Evolutionary conservation across 92 coral and sea anemone genomes (phyloP), one percentile per base, ranked within the genome.

Genomic region (Porites lobata): DNA sequence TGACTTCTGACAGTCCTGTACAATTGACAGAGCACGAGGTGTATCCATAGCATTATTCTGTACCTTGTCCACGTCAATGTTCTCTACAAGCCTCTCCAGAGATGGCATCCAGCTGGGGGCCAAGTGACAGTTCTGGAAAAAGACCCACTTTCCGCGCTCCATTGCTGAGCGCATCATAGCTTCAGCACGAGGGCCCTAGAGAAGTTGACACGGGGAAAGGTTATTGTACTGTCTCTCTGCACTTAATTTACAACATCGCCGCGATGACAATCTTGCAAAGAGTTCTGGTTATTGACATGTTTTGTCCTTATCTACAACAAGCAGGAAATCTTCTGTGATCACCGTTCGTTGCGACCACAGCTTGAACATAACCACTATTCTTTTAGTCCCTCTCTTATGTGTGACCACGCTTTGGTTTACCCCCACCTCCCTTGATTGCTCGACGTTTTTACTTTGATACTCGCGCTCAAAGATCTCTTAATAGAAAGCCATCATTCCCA

Each of bases 141-240:
- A 97, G 62, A 97, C 96, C 99, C 99, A 97, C 85, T 97, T 97
- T 62, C 99, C 99, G 9, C 99, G 96, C 81, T 97, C 99, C 99
- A 97, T 97, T 43, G 99, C 99, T 9, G 98, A 95, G 57, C 96
- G 86, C 99, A 97, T 97, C 96, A 97, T 20, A 20, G 99, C 99
- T 86, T 97, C 99, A 29, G 99, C 99, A 65, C 99, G 97, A 21
- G 99, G 99, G 59, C 99, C 99, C 98, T 97, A 82, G 21, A 56
- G 19, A 51, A 52, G 57, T 19, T 13, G 65, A 24, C n/a, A 11
- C 29, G 70, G 9, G 18, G 24, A n/a, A 57, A 22, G 38, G 47
- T 50, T 47, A 17, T 8, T 56, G 61, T 10, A 2, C 14, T 56
- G 61, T 0, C 61, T 14, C 0, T 14, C 15, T 56, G 13, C 61